These are phyloP conservation scores for Reticulitermes speratus DNA, from an alignment of 1,140 invertebrate species.

Conservation along the genomic window DNA sequence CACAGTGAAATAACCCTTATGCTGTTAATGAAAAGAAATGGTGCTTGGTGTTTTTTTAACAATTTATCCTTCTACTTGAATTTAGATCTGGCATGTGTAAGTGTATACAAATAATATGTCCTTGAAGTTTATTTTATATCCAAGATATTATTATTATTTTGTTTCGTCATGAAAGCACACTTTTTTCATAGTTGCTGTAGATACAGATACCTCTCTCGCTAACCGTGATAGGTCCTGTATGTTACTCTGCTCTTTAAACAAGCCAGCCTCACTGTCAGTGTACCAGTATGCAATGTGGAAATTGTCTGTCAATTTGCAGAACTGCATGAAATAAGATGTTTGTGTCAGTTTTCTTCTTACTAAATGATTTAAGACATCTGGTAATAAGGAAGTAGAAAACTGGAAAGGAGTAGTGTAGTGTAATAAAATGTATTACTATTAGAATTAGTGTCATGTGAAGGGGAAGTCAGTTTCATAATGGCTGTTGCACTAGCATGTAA, in stretches of 20 bases:
- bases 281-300: neutral
- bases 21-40: too few relatives aligned
- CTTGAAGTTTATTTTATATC: too few relatives aligned
- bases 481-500: neutral
- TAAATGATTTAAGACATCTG: neutral
- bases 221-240: neutral
- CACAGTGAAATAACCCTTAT: too few relatives aligned
- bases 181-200: too few relatives aligned
- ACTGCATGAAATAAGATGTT: neutral
- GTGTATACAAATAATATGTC: too few relatives aligned
- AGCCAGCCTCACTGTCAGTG: neutral
- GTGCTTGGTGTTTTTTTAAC: too few relatives aligned
- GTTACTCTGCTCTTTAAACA: neutral
- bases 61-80: too few relatives aligned
- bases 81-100: too few relatives aligned
- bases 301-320: neutral
- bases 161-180: too few relatives aligned
- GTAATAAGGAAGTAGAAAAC: neutral
- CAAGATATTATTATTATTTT: too few relatives aligned
- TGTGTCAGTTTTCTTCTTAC: neutral
- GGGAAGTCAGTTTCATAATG: neutral
- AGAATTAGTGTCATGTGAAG: neutral
- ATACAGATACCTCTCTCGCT: neutral
- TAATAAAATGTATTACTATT: neutral
- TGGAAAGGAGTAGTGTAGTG: neutral